These are phyloP conservation scores for Brachyhypopomus occidentalis DNA, from an alignment of 2,113 vertebrate species.

Conservation along the genomic window DNA sequence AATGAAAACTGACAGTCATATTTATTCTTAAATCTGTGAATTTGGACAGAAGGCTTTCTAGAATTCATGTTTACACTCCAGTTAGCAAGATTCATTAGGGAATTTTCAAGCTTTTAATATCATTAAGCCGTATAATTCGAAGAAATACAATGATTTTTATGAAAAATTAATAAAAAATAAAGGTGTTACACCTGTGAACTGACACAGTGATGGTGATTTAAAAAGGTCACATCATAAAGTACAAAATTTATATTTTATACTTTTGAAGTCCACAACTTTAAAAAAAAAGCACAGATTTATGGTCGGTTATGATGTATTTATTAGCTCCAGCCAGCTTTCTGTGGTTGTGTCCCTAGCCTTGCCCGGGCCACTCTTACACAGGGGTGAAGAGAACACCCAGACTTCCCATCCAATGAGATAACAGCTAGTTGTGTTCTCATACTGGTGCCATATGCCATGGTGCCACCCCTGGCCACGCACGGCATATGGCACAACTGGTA, in stretches of 20 bases:
- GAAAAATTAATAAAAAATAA: background rate
- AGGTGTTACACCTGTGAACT: background rate
- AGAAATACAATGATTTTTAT: constrained; percentile 17
- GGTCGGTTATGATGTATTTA: background rate
- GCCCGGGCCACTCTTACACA: background rate
- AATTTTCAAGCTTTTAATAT: constrained; percentile 57
- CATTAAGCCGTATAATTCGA: constrained; percentile 50
- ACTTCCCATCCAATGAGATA: background rate
- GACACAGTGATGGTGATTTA: background rate
- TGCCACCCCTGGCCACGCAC: background rate
- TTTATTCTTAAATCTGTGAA: constrained; percentile 60
- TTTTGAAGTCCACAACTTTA: no score
- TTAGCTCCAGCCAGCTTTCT: background rate
- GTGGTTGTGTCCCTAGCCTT: background rate
- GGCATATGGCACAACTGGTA: background rate
- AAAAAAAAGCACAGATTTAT: no score
- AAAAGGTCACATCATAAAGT: background rate
- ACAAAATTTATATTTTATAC: background rate
- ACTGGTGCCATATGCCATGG: constrained; percentile 1
- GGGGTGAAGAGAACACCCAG: background rate
- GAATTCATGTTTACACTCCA: constrained; percentile 60
- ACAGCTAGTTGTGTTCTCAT: background rate
- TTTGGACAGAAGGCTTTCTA: constrained; percentile 53
- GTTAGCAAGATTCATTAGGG: constrained; percentile 59
- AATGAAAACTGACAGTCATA: constrained; percentile 63